Evolutionary conservation across 1,140 invertebrate genomes (phyloP).

Genomic region (Zeugodacus cucurbitae): DNA sequence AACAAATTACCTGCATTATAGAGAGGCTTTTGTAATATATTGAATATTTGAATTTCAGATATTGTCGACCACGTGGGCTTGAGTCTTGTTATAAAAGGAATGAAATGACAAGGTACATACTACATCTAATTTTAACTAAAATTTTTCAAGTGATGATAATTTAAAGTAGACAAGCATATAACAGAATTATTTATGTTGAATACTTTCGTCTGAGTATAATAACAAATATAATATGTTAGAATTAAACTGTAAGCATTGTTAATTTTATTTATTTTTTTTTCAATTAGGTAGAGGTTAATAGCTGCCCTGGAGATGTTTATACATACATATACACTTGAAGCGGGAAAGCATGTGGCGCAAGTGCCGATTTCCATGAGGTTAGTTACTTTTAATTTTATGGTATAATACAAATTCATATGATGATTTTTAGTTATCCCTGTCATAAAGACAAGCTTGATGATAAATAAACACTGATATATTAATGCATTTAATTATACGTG

Average conservation of each 20-base stretch:
- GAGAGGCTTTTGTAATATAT: too few relatives aligned
- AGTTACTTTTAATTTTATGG: background rate
- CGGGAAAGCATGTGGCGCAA: background rate
- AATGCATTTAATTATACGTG: too few relatives aligned
- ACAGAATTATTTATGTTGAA: conserved; percentile 43
- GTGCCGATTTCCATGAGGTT: background rate
- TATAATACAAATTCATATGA: background rate
- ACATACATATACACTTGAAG: too few relatives aligned
- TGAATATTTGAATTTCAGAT: background rate
- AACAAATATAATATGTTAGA: background rate
- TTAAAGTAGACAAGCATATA: conserved; percentile 47
- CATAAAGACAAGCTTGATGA: conserved; percentile 46
- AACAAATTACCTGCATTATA: too few relatives aligned
- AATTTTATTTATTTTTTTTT: background rate
- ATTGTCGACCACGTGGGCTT: background rate
- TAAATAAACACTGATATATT: background rate
- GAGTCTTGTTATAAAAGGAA: background rate
- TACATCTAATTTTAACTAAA: background rate
- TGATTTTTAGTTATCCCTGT: conserved; percentile 46
- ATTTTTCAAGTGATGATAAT: conserved; percentile 42
- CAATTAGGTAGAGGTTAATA: background rate
- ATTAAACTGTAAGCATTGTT: background rate
- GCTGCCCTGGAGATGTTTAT: too few relatives aligned
- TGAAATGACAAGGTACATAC: background rate
- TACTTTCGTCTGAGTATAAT: conserved; percentile 37